Conservation (phyloP, 2,888 invertebrate species). For the Minunthozetes semirufus region DNA sequence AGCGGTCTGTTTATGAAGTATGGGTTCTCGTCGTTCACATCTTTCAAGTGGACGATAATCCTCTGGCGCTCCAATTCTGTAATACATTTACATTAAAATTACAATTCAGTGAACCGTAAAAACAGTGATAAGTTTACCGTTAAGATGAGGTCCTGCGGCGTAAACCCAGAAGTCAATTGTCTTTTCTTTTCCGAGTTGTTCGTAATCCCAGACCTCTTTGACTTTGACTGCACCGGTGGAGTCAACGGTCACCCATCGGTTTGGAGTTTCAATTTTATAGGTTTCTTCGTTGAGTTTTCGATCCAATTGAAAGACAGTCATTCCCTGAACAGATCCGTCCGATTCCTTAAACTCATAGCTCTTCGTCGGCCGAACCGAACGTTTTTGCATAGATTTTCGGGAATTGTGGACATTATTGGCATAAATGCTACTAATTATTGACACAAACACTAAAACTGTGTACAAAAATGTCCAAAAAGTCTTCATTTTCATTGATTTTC, state of each 20-base stretch:
- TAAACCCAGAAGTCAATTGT: slow-evolving; percentile 94
- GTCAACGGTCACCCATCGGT: slow-evolving; percentile 84
- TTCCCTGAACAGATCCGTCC: slow-evolving; percentile 78
- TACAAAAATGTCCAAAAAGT: neutral
- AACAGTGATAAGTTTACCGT: slow-evolving; percentile 52
- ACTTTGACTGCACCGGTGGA: slow-evolving; percentile 84
- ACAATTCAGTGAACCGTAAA: too few species aligned
- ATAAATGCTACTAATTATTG: neutral
- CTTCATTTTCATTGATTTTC: slow-evolving; percentile 4
- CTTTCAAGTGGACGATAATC: slow-evolving; percentile 87
- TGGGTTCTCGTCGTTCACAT: slow-evolving; percentile 93
- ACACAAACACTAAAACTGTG: neutral
- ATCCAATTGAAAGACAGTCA: slow-evolving; percentile 78
- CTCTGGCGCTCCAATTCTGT: slow-evolving; percentile 74
- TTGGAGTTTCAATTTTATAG: slow-evolving; percentile 86
- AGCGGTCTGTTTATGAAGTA: slow-evolving; percentile 94
- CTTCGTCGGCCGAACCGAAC: slow-evolving; percentile 72
- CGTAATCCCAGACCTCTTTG: slow-evolving; percentile 95
- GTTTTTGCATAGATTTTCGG: slow-evolving; percentile 29
- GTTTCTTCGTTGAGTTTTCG: slow-evolving; percentile 86
- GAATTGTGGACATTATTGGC: slow-evolving; percentile 18
- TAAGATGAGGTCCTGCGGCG: slow-evolving; percentile 79
- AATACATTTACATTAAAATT: neutral
- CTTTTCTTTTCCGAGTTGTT: slow-evolving; percentile 85
- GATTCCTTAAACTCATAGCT: slow-evolving; percentile 84